These are phyloP conservation scores for Setophaga kirtlandii DNA, from an alignment of 2,113 vertebrate genomes.

Conservation along the genomic window DNA sequence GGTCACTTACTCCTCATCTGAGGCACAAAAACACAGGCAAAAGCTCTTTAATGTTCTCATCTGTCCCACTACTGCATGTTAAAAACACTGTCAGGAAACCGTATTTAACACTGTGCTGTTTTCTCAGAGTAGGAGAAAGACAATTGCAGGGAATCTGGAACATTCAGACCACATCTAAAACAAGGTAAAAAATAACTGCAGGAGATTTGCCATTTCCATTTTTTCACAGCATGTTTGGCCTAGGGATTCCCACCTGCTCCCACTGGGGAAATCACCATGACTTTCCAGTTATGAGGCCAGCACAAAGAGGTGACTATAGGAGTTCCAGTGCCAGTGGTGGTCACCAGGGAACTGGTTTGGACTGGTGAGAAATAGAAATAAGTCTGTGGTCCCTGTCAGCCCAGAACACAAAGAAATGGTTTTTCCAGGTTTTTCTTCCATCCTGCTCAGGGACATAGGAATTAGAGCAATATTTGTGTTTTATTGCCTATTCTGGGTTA, in stretches of 20 bases:
- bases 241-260: neutral
- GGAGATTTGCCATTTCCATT: neutral
- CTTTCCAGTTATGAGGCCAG: neutral
- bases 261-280: neutral
- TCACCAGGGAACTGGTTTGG: neutral
- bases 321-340: neutral
- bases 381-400: neutral
- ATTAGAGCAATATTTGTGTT: neutral
- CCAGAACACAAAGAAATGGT: neutral
- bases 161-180: neutral
- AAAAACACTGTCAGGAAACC: neutral
- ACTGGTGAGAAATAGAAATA: neutral
- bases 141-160: neutral
- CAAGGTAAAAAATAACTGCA: neutral
- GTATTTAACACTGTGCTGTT: neutral
- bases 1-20: neutral
- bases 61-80: neutral
- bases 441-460: neutral
- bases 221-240: rapidly evolving
- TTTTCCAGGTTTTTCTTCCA: neutral
- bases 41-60: neutral
- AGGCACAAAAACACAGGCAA: neutral
- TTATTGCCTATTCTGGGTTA: neutral
- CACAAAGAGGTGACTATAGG: neutral
- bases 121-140: neutral